Percentiles rank a stretch among this genome's conserved stretches.
Evolutionary conservation across 2,888 invertebrate species (phyloP).

Genomic region (Gymnoscelis rufifasciata): DNA sequence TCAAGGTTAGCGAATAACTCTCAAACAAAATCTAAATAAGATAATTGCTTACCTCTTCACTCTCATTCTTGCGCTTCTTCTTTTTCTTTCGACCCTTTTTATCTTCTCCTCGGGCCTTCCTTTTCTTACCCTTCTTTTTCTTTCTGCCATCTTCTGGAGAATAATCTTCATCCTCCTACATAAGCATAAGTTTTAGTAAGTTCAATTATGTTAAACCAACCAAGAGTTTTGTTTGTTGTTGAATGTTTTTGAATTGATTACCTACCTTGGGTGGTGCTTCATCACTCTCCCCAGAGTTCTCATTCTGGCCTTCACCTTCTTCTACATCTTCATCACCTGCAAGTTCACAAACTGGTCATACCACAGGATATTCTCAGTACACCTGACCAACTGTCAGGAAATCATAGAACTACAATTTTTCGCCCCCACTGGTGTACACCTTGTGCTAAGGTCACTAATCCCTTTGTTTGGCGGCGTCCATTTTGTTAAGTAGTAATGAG

Average conservation of each 20-base stretch:
- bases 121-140: conserved; percentile 96
- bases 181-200: conserved; percentile 23
- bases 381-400: conserved; percentile 46
- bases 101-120: conserved; percentile 93
- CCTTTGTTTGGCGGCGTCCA: conserved; percentile 88
- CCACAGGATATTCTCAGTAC: conserved; percentile 48
- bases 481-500: conserved; percentile 86
- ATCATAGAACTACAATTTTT: conserved; percentile 41
- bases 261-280: conserved; percentile 81
- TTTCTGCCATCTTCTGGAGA: conserved; percentile 90
- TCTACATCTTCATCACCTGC: conserved; percentile 85
- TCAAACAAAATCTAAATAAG: background rate
- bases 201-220: conserved; percentile 9
- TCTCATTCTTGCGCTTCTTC: conserved; percentile 96
- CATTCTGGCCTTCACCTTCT: conserved; percentile 82
- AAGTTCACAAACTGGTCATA: conserved; percentile 69
- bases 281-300: conserved; percentile 87
- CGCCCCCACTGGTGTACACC: conserved; percentile 55
- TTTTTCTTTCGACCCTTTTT: conserved; percentile 96
- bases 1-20: no score
- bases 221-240: background rate
- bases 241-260: conserved; percentile 3
- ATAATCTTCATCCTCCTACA: conserved; percentile 90
- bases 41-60: conserved; percentile 82
- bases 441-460: conserved; percentile 82